Evolutionary conservation across 2,888 invertebrate species (phyloP).

Genomic region (Xanthorhoe designata): DNA sequence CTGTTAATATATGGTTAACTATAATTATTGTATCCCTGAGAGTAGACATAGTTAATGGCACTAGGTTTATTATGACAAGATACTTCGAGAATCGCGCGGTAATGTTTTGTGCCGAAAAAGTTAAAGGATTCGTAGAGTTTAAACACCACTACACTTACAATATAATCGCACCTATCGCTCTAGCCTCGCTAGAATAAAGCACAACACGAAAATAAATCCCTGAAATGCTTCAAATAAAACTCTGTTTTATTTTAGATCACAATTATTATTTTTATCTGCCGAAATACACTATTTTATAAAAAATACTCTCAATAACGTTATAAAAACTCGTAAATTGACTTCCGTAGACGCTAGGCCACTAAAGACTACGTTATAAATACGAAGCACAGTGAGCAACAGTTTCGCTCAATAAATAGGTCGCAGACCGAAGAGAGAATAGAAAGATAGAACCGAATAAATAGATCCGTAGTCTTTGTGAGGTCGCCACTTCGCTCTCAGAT

Average conservation of each 20-base stretch:
- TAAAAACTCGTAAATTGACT: slow-evolving; percentile 78
- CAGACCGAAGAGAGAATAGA: slow-evolving; percentile 43
- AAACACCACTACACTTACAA: slow-evolving; percentile 62
- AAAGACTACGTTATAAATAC: slow-evolving; percentile 70
- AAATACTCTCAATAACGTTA: slow-evolving; percentile 72
- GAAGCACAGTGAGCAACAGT: slow-evolving; percentile 81
- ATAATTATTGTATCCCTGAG: slow-evolving; percentile 74
- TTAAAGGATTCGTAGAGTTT: slow-evolving; percentile 60
- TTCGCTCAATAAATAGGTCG: slow-evolving; percentile 67
- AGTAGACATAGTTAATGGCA: slow-evolving; percentile 80
- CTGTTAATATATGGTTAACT: slow-evolving; percentile 81
- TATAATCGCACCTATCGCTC: slow-evolving; percentile 68
- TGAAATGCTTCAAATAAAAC: slow-evolving; percentile 84
- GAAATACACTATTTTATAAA: slow-evolving; percentile 72
- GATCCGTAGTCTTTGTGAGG: slow-evolving; percentile 36
- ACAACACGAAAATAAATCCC: slow-evolving; percentile 77
- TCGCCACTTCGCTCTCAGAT: slow-evolving; percentile 20
- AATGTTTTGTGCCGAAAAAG: slow-evolving; percentile 67
- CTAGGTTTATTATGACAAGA: slow-evolving; percentile 82
- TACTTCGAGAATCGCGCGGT: slow-evolving; percentile 61
- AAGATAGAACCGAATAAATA: slow-evolving; percentile 36
- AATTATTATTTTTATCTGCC: slow-evolving; percentile 72
- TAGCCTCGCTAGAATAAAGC: slow-evolving; percentile 82
- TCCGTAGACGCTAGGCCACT: slow-evolving; percentile 60
- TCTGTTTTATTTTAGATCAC: slow-evolving; percentile 84